phyloP scores from a whole-genome alignment of 2,797 vertebrate species.

The Myotis daubentonii region DNA sequence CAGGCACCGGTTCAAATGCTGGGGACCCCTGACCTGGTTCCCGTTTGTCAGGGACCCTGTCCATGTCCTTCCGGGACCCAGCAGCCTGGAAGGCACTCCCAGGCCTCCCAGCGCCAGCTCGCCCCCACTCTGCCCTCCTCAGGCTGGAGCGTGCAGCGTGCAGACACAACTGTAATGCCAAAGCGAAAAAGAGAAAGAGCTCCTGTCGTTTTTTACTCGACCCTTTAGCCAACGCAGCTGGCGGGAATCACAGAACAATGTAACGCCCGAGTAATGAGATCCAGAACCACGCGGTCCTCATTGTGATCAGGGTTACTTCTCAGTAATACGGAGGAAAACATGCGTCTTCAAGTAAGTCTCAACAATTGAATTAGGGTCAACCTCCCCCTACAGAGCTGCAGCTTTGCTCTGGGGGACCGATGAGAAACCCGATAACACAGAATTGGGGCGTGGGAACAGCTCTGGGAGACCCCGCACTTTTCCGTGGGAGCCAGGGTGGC shows the following conservation, averaged over 20 bases:
- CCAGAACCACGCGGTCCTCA: constrained; percentile 47
- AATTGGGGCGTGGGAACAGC: not conserved
- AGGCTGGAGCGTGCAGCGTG: rapidly evolving
- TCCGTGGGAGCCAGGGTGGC: rapidly evolving
- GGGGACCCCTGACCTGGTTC: not conserved
- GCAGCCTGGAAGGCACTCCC: not conserved
- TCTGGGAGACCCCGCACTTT: rapidly evolving
- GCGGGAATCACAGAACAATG: constrained; percentile 31
- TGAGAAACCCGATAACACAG: not conserved
- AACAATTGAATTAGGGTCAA: constrained; percentile 50
- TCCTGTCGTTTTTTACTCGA: not conserved
- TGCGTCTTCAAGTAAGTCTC: constrained; percentile 59
- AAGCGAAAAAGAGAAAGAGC: rapidly evolving
- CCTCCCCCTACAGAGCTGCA: not conserved
- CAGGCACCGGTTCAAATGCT: not conserved
- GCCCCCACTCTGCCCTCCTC: no score
- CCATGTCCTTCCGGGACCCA: not conserved
- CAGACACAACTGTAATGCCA: not conserved
- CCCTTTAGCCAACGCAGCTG: not conserved
- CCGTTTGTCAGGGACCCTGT: no score
- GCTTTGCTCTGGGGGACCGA: not conserved
- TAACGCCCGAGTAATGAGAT: not conserved
- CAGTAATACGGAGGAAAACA: constrained; percentile 40
- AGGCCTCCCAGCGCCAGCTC: rapidly evolving
- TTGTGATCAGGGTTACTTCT: constrained; percentile 51